Conservation (phyloP, 2,888 invertebrate genomes). For the Noctua janthe region DNA sequence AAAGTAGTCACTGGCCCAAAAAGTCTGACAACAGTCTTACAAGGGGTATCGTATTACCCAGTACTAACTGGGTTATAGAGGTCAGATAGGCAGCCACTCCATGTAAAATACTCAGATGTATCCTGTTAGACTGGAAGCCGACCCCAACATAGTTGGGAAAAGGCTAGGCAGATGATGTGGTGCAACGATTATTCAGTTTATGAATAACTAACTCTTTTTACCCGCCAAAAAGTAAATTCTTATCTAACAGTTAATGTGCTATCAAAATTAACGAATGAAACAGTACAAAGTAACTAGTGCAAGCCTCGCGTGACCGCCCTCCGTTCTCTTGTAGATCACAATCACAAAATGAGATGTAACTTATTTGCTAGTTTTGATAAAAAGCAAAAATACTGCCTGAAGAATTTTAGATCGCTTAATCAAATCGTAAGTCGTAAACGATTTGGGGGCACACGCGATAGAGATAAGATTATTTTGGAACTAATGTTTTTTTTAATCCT, state of each 20-base stretch:
- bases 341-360: constrained; percentile 85
- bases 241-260: constrained; percentile 13
- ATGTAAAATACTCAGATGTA: too few relatives aligned
- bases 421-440: constrained; percentile 67
- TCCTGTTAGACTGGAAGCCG: too few relatives aligned
- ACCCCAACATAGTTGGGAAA: too few relatives aligned
- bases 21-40: too few relatives aligned
- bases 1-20: too few relatives aligned
- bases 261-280: constrained; percentile 43
- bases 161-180: too few relatives aligned
- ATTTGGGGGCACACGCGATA: constrained; percentile 54
- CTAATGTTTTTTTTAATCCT: background rate
- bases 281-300: constrained; percentile 32
- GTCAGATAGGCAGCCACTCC: too few relatives aligned
- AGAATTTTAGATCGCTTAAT: constrained; percentile 78
- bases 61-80: too few relatives aligned
- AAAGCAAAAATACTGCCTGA: constrained; percentile 70
- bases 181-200: background rate
- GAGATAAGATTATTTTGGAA: constrained; percentile 38
- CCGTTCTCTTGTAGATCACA: constrained; percentile 77
- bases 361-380: constrained; percentile 81
- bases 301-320: constrained; percentile 76
- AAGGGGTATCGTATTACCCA: too few relatives aligned
- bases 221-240: background rate
- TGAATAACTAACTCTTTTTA: background rate